Evolutionary conservation across 2,113 vertebrate genomes (phyloP), one percentile per base, ranked within the genome.

Genomic region (Vicugna pacos): DNA sequence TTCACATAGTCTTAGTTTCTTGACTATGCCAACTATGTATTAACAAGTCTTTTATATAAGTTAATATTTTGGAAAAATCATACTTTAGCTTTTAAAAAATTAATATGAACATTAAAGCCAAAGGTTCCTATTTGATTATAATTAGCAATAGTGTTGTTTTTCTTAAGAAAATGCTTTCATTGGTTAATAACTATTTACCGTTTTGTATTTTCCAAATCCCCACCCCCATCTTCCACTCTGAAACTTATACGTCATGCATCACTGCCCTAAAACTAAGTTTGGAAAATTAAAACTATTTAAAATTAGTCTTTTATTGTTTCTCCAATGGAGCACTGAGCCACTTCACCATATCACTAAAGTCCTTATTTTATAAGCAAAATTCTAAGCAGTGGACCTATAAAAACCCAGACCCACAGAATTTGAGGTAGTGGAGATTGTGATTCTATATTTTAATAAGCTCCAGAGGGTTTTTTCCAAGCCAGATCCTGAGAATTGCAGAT

Each of bases 41-140:
- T 54, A n/a, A 70, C 24, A 80, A 15, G 2, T 26, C 26, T 81
- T 81, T 46, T 32, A 75, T 54, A 65, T 80, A n/a, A 48, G n/a
- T 80, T 24, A 89, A 48, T 54, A 89, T 82, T 73, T 94, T 75
- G 35, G 46, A 12, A 46, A 94, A 89, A 73, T 56, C 20, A 89
- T 56, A 38, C 1, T 42, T 64, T 64, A 73, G 24, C 32, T 64
- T 87, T 83, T 77, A 1, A 69, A 84, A 54, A 87, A 77, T 58
- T 26, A 88, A 72, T 19, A 54, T 64, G 6, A 1, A 6, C 67
- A 54, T 72, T 9, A 54, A n/a, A 80, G 11, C 2, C 35, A 89
- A 80, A 81, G 12, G 14, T 70, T 73, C 38, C 35, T 14, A 48
- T 42, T 72, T 20, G 4, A 46, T 48, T 64, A 64, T 95, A 91